Evolutionary conservation across 2,888 invertebrate species (phyloP).

Genomic region (Ichneumon xanthorius): DNA sequence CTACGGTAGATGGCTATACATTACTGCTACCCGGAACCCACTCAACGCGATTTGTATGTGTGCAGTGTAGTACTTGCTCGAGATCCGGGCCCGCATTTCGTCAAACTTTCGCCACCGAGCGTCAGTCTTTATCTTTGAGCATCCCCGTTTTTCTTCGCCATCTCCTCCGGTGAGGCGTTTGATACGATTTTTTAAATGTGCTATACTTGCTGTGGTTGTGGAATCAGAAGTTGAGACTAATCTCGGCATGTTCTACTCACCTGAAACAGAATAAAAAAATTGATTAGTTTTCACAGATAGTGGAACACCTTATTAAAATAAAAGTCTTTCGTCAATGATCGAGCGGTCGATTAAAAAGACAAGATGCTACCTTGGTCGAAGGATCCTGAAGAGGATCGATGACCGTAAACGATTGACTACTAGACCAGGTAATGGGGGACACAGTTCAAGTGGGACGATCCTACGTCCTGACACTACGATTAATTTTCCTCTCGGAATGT

Average conservation of each 20-base stretch:
- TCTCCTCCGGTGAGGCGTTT: conserved; percentile 1
- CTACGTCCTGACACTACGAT: conserved; percentile 8
- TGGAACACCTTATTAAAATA: not conserved
- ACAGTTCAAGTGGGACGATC: not conserved
- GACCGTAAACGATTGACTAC: not conserved
- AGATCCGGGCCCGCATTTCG: conserved; percentile 11
- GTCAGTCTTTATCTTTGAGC: conserved; percentile 31
- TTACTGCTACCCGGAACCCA: not conserved
- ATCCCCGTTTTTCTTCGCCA: conserved; percentile 17
- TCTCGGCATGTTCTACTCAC: conserved; percentile 14
- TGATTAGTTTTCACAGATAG: not conserved
- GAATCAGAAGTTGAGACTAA: not conserved
- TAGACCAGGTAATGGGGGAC: not conserved
- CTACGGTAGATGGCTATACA: conserved; percentile 26
- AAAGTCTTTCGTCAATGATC: not conserved
- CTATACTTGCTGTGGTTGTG: not conserved
- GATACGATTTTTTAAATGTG: not conserved
- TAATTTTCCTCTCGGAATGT: conserved; percentile 8
- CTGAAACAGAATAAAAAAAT: conserved; percentile 24
- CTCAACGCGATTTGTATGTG: conserved; percentile 17
- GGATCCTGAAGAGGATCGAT: not conserved
- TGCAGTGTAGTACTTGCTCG: not conserved
- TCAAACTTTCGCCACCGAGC: conserved; percentile 18
- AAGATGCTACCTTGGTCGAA: not conserved
- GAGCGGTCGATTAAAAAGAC: not conserved